Evolutionary conservation across 1,140 invertebrate species (phyloP), one percentile per base, ranked within the genome.

Genomic region (Chelonus insularis): DNA sequence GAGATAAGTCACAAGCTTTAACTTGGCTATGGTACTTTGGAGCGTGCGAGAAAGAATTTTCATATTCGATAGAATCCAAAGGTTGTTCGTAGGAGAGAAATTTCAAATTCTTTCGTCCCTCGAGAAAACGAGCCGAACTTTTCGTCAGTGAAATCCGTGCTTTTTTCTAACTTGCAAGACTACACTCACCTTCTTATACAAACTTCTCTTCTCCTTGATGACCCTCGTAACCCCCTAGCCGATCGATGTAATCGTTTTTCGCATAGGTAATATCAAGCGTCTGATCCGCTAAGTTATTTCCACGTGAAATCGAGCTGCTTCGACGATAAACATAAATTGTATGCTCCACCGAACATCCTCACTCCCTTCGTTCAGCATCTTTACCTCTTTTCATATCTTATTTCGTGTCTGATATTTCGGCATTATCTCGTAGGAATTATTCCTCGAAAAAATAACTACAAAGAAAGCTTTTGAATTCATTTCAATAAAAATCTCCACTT

Each of bases 231-330:
- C 29, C 60, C 47, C 39, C 16, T 4, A n/a, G 12, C 14, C 62
- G 62, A 63, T 63, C 62, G 56, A 55, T 63, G 50, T 63, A 59
- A 59, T 63, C 56, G 56, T 63, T 63, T 54, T 59, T 54, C 39
- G 50, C 50, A 59, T 63, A 59, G 62, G 62, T 59, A 63, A 63
- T 63, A 63, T 63, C 62, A 45, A 63, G 45, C 56, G 62, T 63
- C 62, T 63, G 62, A 63, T 63, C 62, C 57, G 57, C 16, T 63
- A 55, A 63, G 62, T 63, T 63, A 63, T 63, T 63, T 63, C 57
- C 45, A 59, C 58, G 39, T 32, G 51, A 63, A 63, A 63, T 59
- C 57, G 62, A 55, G 56, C 36, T 20, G 21, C 58, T 41, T 39
- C 20, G n/a, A 57, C 62, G 57, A 64, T 64, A 60, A 60, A 64